Base-by-base conservation (phyloP, 2,888 invertebrate genomes). In the Mesorhabditis spiculigera region DNA sequence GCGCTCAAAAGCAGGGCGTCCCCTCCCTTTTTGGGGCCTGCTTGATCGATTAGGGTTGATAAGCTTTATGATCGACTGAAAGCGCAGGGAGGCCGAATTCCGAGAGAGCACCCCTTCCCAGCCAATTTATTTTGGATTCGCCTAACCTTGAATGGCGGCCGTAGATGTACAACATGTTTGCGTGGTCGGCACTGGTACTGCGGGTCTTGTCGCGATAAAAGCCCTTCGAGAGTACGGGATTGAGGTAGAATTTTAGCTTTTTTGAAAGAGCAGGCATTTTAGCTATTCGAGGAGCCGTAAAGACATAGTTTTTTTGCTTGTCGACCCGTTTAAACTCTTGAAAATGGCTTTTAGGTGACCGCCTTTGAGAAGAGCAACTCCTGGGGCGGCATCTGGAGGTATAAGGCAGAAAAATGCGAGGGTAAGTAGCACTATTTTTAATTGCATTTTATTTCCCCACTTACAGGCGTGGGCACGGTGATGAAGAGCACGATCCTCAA, bases 161-260 rank as follows among this genome's bases (percentile, higher is more conserved):
- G n/a, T n/a, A 50, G 8, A 65, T 6, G 16, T 65, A 42, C 10
- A 65, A 65, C 69, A 69, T 16, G 72, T 79, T 58, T 78, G 76
- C 44, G 72, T 79, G n/a, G 71, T 79, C 66, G 79, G 79, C 8
- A 81, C 79, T 5, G 79, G 79, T 10, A 66, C 73, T 8, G 70
- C 73, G 58, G 79, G 79, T 3, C 65, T 79, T 13, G 70, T 77
- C 2, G 75, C 79, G 43, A 78, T 78, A n/a, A 76, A 72, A 41
- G 62, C 66, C 43, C 50, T 43, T 6, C 42, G 42, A 5, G 72
- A 72, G 41, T 72, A 72, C 45, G 72, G 68, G 3, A 45, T 70
- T 6, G 67, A 72, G 16, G 70, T 70, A 4, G 68, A 65, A 13
- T 72, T 28, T 28, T 28, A 28, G 28, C 28, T 28, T 28, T 28